phyloP scores from a whole-genome alignment of 1,140 invertebrate genomes.

The Globodera rostochiensis region DNA sequence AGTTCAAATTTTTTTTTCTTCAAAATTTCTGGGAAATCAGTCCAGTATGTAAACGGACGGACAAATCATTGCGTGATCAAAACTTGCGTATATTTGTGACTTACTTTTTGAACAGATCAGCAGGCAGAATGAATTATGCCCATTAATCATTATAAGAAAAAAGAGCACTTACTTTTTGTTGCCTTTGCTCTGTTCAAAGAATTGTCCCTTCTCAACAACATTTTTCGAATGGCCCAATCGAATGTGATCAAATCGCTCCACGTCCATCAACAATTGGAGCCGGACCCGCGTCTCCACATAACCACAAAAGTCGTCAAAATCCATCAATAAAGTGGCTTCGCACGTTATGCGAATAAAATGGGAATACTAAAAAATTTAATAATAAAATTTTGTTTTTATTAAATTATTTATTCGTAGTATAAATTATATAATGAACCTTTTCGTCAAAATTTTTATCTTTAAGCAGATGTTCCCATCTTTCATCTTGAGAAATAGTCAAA shows the following conservation, averaged over 20 bases:
- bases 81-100: too few species aligned
- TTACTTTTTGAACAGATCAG: too few species aligned
- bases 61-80: too few species aligned
- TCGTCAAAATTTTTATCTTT: neutral
- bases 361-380: neutral
- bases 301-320: conserved; percentile 6
- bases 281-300: conserved; percentile 12
- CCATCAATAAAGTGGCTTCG: neutral
- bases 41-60: too few species aligned
- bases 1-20: too few species aligned
- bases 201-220: neutral
- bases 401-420: too few species aligned
- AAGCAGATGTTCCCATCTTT: neutral
- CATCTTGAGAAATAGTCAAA: neutral
- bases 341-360: neutral
- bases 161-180: neutral
- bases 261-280: conserved; percentile 14
- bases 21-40: too few species aligned
- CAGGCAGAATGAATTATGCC: too few species aligned
- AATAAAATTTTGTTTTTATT: too few species aligned
- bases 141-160: too few species aligned
- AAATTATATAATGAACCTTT: neutral
- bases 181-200: neutral
- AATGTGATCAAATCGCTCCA: conserved; percentile 3
- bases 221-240: neutral